Evolutionary conservation across 2,113 vertebrate species (phyloP).

Genomic region (Lutjanus erythropterus): DNA sequence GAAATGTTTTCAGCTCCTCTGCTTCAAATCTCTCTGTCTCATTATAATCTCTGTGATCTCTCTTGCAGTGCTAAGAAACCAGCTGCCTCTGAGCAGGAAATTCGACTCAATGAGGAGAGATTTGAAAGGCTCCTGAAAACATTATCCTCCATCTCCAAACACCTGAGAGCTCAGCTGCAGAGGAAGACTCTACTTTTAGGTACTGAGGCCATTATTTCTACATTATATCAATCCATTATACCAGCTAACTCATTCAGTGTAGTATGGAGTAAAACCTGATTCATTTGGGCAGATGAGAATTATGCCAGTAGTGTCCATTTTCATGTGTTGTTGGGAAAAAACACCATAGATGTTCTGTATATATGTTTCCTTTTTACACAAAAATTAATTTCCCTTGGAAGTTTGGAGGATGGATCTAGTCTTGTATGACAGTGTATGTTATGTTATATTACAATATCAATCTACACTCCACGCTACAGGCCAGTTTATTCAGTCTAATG

Average conservation of each 20-base stretch:
- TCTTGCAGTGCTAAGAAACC: conserved; percentile 75
- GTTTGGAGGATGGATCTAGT: too few relatives aligned
- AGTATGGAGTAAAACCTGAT: neutral
- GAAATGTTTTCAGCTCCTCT: neutral
- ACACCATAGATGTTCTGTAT: too few relatives aligned
- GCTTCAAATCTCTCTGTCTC: neutral
- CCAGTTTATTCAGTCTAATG: too few relatives aligned
- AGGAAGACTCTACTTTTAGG: conserved; percentile 82
- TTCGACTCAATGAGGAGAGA: conserved; percentile 76
- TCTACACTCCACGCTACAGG: too few relatives aligned
- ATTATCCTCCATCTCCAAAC: conserved; percentile 75
- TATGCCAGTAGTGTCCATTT: too few relatives aligned
- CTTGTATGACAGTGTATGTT: too few relatives aligned
- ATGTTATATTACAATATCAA: too few relatives aligned
- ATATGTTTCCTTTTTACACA: too few relatives aligned
- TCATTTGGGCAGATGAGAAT: too few relatives aligned
- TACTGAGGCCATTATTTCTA: conserved; percentile 19
- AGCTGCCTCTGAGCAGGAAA: conserved; percentile 60
- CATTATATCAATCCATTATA: neutral
- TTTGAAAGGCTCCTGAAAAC: conserved; percentile 78
- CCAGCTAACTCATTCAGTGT: neutral
- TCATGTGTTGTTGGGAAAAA: too few relatives aligned
- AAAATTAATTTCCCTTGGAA: too few relatives aligned
- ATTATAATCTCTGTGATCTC: neutral
- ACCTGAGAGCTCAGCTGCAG: conserved; percentile 79